Percentiles rank a stretch among this genome's conserved stretches.
Conservation (phyloP, 1,140 invertebrate species). For the Papilio dardanus region DNA sequence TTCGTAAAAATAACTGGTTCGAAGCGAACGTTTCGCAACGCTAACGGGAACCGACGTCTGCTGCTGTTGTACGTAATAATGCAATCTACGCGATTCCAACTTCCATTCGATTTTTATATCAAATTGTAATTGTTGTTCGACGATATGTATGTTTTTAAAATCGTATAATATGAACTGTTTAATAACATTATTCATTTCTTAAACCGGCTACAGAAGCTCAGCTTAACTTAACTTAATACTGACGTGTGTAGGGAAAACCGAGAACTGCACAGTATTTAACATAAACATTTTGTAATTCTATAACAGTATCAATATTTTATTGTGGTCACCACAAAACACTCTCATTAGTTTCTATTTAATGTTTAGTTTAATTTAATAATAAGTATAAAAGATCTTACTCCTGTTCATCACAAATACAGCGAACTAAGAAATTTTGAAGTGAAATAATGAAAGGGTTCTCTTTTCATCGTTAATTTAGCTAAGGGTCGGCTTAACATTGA, state of each 20-base stretch:
- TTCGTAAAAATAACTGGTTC: neutral
- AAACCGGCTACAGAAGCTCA: too few species aligned
- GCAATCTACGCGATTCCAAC: neutral
- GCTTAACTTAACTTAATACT: too few species aligned
- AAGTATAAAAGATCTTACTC: neutral
- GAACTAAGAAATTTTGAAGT: neutral
- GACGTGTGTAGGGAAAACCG: too few species aligned
- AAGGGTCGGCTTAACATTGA: constrained; percentile 22
- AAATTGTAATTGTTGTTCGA: neutral
- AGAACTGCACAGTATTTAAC: too few species aligned
- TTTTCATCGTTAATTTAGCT: constrained; percentile 22
- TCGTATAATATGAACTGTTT: too few species aligned
- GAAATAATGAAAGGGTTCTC: constrained; percentile 14
- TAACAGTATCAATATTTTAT: neutral
- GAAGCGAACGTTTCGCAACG: neutral
- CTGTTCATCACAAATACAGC: neutral
- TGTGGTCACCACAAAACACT: neutral
- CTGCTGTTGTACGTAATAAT: neutral
- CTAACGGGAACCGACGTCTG: neutral
- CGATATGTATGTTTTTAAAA: neutral
- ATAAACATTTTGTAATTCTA: too few species aligned
- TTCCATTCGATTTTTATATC: neutral
- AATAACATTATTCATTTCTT: too few species aligned
- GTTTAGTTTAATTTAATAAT: neutral
- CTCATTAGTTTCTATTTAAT: neutral